Percentiles rank a stretch among this genome's conserved stretches.
Evolutionary conservation across 2,113 vertebrate species (phyloP).

Genomic region (Channa maculata): DNA sequence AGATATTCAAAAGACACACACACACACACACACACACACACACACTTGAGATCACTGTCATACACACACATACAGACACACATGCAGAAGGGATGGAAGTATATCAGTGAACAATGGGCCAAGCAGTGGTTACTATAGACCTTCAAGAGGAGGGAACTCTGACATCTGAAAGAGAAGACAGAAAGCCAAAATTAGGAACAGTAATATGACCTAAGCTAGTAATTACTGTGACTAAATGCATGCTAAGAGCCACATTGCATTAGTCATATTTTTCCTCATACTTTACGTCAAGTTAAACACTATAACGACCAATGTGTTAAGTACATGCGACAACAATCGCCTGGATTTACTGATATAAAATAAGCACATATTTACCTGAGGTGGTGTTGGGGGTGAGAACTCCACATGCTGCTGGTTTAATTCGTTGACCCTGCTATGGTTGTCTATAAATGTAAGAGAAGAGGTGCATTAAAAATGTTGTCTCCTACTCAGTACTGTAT

Average conservation of each 20-base stretch:
- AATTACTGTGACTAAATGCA: background rate
- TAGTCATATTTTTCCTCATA: too few species aligned
- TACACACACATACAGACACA: constrained; percentile 12
- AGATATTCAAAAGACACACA: constrained; percentile 21
- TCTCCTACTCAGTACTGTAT: constrained; percentile 28
- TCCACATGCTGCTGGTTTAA: constrained; percentile 30
- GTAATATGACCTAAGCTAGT: background rate
- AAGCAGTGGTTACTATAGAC: constrained; percentile 66
- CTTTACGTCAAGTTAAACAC: too few species aligned
- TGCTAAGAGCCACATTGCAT: too few species aligned
- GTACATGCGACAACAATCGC: background rate
- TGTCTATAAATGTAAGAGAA: constrained; percentile 51
- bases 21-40: constrained; percentile 7
- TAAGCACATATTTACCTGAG: constrained; percentile 53
- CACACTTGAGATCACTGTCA: constrained; percentile 2
- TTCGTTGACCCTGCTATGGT: constrained; percentile 49
- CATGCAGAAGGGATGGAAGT: constrained; percentile 35
- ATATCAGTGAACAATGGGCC: constrained; percentile 31
- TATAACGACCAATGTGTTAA: too few species aligned
- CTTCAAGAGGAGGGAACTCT: constrained; percentile 53
- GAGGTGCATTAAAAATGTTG: constrained; percentile 6
- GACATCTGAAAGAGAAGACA: constrained; percentile 63
- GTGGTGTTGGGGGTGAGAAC: constrained; percentile 15
- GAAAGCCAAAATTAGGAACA: constrained; percentile 8
- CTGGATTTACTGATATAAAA: background rate